phyloP scores from a whole-genome alignment of 2,113 vertebrate genomes.

The Nycticebus coucang region DNA sequence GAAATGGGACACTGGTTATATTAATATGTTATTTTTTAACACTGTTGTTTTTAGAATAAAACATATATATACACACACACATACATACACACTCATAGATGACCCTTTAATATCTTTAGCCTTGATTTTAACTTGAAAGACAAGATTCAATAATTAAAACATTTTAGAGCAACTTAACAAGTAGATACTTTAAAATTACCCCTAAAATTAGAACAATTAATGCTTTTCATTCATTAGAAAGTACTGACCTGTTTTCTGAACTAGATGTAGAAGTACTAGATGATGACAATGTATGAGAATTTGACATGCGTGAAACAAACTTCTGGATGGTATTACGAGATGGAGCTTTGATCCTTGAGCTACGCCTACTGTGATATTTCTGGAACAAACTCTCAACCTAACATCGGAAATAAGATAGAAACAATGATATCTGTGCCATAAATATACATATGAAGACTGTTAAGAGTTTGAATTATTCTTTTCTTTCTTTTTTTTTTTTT shows the following conservation, averaged over 20 bases:
- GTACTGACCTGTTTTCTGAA: slow-evolving; percentile 93
- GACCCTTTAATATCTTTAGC: slow-evolving; percentile 35
- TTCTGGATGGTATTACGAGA: slow-evolving; percentile 96
- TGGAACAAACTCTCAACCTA: slow-evolving; percentile 97
- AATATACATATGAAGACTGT: slow-evolving; percentile 51
- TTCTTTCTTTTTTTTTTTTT: background rate
- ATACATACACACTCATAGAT: background rate
- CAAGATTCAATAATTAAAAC: slow-evolving; percentile 63
- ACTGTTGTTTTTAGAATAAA: background rate
- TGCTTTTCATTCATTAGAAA: slow-evolving; percentile 76
- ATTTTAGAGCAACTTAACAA: slow-evolving; percentile 65
- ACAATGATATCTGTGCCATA: slow-evolving; percentile 74
- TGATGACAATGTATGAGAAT: slow-evolving; percentile 91
- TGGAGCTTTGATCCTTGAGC: slow-evolving; percentile 95
- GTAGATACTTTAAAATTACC: slow-evolving; percentile 41
- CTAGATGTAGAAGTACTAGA: slow-evolving; percentile 92
- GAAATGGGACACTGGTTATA: background rate
- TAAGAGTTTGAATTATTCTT: background rate
- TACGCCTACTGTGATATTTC: slow-evolving; percentile 95
- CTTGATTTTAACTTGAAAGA: slow-evolving; percentile 35
- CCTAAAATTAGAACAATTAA: slow-evolving; percentile 66
- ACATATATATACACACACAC: background rate
- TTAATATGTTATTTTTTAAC: background rate
- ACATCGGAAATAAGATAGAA: slow-evolving; percentile 84
- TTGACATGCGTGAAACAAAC: slow-evolving; percentile 96